Conservation (phyloP, 2,888 invertebrate species). For the Andrena haemorrhoa region DNA sequence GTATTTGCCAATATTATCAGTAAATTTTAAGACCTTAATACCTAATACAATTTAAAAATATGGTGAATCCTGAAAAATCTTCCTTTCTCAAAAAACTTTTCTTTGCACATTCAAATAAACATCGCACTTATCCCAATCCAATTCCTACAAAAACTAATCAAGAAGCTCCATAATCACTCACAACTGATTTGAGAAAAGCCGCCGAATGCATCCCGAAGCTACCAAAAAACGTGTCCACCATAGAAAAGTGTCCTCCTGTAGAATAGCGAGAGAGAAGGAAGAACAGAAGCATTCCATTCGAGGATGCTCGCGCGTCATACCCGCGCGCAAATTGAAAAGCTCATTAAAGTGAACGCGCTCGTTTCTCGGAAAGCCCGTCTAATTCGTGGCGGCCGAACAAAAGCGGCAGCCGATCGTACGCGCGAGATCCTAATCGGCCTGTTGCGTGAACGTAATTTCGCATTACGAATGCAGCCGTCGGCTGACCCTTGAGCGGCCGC, state of each 20-base stretch:
- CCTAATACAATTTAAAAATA: too few relatives aligned
- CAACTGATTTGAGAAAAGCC: too few relatives aligned
- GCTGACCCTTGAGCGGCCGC: constrained; percentile 46
- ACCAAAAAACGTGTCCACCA: too few relatives aligned
- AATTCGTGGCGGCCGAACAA: constrained; percentile 22
- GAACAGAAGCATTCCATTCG: background rate
- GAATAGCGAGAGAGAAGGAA: background rate
- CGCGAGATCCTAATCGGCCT: constrained; percentile 48
- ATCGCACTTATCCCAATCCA: too few relatives aligned
- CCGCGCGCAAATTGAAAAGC: constrained; percentile 27
- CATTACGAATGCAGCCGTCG: constrained; percentile 55
- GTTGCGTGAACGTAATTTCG: constrained; percentile 64
- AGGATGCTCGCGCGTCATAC: constrained; percentile 13
- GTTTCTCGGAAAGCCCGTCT: constrained; percentile 22
- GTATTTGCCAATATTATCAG: too few relatives aligned
- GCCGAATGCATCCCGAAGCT: too few relatives aligned
- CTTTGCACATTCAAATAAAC: too few relatives aligned
- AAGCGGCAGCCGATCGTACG: constrained; percentile 27
- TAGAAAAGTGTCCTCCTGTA: background rate
- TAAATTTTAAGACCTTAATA: too few relatives aligned
- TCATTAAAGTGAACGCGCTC: constrained; percentile 15
- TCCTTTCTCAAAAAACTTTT: too few relatives aligned
- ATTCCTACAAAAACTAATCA: too few relatives aligned
- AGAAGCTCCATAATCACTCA: too few relatives aligned
- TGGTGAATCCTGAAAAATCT: too few relatives aligned